These are phyloP conservation scores for Drosophila seguyi DNA, from an alignment of 1,140 invertebrate species.

Conservation along the genomic window DNA sequence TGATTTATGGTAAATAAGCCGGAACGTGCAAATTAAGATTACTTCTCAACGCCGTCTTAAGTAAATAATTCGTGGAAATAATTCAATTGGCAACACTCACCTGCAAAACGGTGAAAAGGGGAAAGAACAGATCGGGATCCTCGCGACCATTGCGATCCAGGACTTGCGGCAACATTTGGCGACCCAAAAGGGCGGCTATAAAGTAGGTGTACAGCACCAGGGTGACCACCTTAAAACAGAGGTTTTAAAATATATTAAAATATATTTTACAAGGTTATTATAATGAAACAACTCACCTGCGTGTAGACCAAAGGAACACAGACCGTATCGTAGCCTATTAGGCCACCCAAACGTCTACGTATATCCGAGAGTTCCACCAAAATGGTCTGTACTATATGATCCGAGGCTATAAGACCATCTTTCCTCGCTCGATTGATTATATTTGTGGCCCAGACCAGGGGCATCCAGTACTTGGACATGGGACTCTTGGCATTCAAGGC, in stretches of 20 bases:
- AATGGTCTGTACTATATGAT: conserved; percentile 94
- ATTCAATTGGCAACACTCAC: conserved; percentile 85
- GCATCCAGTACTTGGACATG: conserved; percentile 97
- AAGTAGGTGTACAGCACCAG: conserved; percentile 96
- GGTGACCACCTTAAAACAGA: conserved; percentile 90
- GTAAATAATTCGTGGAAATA: conserved; percentile 14
- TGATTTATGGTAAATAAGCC: conserved; percentile 64
- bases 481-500: conserved; percentile 93
- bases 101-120: conserved; percentile 95
- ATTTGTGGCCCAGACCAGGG: conserved; percentile 95
- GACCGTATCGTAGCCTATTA: conserved; percentile 98
- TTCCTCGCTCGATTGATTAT: conserved; percentile 94
- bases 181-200: conserved; percentile 93
- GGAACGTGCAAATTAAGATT: conserved; percentile 65
- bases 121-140: conserved; percentile 94
- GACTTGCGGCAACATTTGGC: conserved; percentile 91
- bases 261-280: neutral
- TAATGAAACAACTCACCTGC: conserved; percentile 89
- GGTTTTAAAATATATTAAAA: neutral
- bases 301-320: conserved; percentile 99
- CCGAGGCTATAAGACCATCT: conserved; percentile 92
- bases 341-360: conserved; percentile 90
- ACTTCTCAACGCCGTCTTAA: conserved; percentile 31
- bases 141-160: conserved; percentile 86
- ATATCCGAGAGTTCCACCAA: conserved; percentile 94